A percentile compares a stretch with the other conserved stretches of the same genome.
These are phyloP conservation scores for Drosophila navojoa DNA, from an alignment of 1,140 invertebrate genomes.

Conservation along the genomic window DNA sequence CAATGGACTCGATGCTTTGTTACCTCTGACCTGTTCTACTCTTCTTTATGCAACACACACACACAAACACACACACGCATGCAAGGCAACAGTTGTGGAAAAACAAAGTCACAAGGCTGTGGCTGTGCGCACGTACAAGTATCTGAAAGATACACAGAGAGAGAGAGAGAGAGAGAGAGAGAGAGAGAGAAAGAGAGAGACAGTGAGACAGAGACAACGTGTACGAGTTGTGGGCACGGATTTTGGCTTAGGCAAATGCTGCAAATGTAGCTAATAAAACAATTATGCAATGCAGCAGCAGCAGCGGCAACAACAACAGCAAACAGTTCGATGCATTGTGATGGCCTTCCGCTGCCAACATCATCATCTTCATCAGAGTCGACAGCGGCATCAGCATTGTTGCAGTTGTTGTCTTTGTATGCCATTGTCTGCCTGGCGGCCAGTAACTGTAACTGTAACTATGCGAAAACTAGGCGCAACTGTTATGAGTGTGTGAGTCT, in stretches of 20 bases:
- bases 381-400: slow-evolving; percentile 47
- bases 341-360: slow-evolving; percentile 33
- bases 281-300: slow-evolving; percentile 72
- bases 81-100: slow-evolving; percentile 30
- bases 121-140: slow-evolving; percentile 56
- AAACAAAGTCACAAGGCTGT: slow-evolving; percentile 63
- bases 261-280: slow-evolving; percentile 79
- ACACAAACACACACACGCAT: neutral
- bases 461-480: slow-evolving; percentile 66
- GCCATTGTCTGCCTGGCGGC: slow-evolving; percentile 74
- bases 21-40: slow-evolving; percentile 39
- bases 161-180: no score
- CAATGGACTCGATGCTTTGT: slow-evolving; percentile 21
- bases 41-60: slow-evolving; percentile 26
- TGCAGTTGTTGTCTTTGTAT: slow-evolving; percentile 52
- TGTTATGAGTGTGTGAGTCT: slow-evolving; percentile 12
- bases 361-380: slow-evolving; percentile 32
- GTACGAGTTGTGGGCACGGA: slow-evolving; percentile 56
- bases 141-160: slow-evolving; percentile 77
- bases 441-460: slow-evolving; percentile 72
- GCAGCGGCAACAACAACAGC: slow-evolving; percentile 25
- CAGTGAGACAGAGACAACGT: no score
- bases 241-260: slow-evolving; percentile 71
- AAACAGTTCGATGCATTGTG: slow-evolving; percentile 28
- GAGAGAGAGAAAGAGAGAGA: no score